phyloP scores from a whole-genome alignment of 1,140 invertebrate genomes.

The Periplaneta americana region DNA sequence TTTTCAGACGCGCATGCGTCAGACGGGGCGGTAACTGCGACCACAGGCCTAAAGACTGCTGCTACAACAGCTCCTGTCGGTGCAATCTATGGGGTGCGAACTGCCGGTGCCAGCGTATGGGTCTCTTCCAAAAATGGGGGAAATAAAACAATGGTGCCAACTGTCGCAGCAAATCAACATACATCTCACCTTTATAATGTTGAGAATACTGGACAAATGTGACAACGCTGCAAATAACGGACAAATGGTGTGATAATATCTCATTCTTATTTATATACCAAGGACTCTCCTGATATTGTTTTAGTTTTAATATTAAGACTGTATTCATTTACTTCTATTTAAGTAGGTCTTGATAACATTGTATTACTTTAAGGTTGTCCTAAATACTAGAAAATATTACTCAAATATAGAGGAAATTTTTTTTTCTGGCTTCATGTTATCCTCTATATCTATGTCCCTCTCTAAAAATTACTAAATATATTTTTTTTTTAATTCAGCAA shows the following conservation, averaged over 20 bases:
- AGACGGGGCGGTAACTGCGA: constrained; percentile 76
- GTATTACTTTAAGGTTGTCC: too few relatives aligned
- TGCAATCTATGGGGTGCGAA: constrained; percentile 90
- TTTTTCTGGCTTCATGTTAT: too few relatives aligned
- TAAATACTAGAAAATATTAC: too few relatives aligned
- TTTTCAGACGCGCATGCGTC: constrained; percentile 81
- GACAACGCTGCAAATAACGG: not conserved
- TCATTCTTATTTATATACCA: not conserved
- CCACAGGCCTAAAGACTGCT: constrained; percentile 79
- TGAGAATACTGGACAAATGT: not conserved
- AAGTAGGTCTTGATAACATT: too few relatives aligned
- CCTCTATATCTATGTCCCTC: too few relatives aligned
- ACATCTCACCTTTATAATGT: not conserved
- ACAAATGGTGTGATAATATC: not conserved
- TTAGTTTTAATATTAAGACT: not conserved
- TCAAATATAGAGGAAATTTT: too few relatives aligned
- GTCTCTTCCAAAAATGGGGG: constrained; percentile 87
- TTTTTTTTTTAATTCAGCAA: too few relatives aligned
- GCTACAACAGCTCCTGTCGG: constrained; percentile 76
- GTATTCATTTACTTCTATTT: not conserved
- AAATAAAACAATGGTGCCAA: constrained; percentile 22
- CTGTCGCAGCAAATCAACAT: not conserved
- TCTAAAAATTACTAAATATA: too few relatives aligned
- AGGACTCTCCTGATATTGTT: not conserved
- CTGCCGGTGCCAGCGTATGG: constrained; percentile 82